Percentiles rank a stretch among this genome's conserved stretches.
phyloP scores from a whole-genome alignment of 2,888 invertebrate species.

The Troides aeacus region DNA sequence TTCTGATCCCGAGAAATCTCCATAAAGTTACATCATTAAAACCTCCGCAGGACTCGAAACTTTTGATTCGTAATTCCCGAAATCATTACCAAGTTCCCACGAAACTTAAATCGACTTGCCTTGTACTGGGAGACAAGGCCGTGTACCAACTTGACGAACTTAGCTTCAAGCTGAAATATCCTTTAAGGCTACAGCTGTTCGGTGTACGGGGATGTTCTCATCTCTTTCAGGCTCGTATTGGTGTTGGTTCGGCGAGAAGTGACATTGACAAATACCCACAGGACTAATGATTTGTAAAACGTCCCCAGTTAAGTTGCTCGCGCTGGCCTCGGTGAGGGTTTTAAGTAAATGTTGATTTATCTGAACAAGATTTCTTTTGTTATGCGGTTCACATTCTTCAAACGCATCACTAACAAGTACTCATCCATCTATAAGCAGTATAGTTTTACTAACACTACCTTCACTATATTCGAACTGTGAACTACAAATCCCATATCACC shows the following conservation, averaged over 20 bases:
- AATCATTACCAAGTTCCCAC: slow-evolving; percentile 54
- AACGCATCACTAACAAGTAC: background rate
- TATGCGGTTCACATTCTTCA: background rate
- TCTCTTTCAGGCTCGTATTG: background rate
- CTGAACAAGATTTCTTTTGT: slow-evolving; percentile 14
- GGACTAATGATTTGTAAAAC: slow-evolving; percentile 39
- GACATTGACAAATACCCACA: slow-evolving; percentile 42
- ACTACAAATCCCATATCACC: too few species aligned
- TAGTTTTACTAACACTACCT: too few species aligned
- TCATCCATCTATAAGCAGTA: too few species aligned
- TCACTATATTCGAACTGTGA: too few species aligned
- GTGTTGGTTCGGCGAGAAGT: slow-evolving; percentile 31
- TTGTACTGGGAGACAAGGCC: slow-evolving; percentile 46
- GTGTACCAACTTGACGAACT: slow-evolving; percentile 27
- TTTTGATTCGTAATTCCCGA: slow-evolving; percentile 54
- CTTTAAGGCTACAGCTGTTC: slow-evolving; percentile 30
- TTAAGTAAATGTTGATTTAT: slow-evolving; percentile 28
- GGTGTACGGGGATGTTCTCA: slow-evolving; percentile 13
- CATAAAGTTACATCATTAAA: slow-evolving; percentile 37
- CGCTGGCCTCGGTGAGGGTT: slow-evolving; percentile 20
- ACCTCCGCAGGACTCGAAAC: slow-evolving; percentile 38
- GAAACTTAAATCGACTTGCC: slow-evolving; percentile 61
- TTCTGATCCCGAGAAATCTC: slow-evolving; percentile 12
- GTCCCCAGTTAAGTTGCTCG: slow-evolving; percentile 27
- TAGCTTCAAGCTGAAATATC: slow-evolving; percentile 5